Base-by-base conservation (phyloP, 2,113 vertebrate species). In the Xyliphius kryptos region DNA sequence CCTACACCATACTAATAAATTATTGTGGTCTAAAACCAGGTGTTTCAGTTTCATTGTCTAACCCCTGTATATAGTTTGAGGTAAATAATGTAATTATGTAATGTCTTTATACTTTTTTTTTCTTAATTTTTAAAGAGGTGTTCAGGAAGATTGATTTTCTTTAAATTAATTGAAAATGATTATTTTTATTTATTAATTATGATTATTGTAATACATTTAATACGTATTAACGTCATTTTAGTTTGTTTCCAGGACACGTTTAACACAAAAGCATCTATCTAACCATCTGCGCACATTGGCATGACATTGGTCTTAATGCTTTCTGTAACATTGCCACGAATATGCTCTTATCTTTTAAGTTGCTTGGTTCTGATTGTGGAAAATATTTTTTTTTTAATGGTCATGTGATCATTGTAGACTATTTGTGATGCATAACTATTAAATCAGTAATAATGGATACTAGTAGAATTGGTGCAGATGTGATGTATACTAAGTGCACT, bases 261-360 rank as follows among this genome's bases (percentile, higher is more conserved):
- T n/a, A n/a, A n/a, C n/a, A n/a, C n/a, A n/a, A n/a, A n/a, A n/a
- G n/a, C n/a, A n/a, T n/a, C n/a, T 57, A 57, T 57, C 55, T 57
- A 44, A 57, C 55, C 13, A 15, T 13, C 19, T 57, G 19, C 10
- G 19, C 19, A 43, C 55, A 44, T 57, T 20, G 41, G 17, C 54
- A 57, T 44, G 55, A 43, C 19, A 1, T 21, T 10, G 38, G 7
- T 43, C 17, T 38, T 57, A 57, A 57, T 43, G 38, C 55, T 43
- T 57, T 5, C 19, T 44, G 3, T 5, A 8, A 57, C 6, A 6
- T 56, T 17, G 21, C 17, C 6, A 6, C 12, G 9, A 40, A 41
- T 12, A 17, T 6, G 11, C 53, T 19, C 51, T 38, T 13, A 19
- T 16, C 13, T 3, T 3, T 52, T 7, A n/a, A 53, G 9, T 5